Evolutionary conservation across 2,888 invertebrate genomes (phyloP).

Genomic region (Syrista parreyssii): DNA sequence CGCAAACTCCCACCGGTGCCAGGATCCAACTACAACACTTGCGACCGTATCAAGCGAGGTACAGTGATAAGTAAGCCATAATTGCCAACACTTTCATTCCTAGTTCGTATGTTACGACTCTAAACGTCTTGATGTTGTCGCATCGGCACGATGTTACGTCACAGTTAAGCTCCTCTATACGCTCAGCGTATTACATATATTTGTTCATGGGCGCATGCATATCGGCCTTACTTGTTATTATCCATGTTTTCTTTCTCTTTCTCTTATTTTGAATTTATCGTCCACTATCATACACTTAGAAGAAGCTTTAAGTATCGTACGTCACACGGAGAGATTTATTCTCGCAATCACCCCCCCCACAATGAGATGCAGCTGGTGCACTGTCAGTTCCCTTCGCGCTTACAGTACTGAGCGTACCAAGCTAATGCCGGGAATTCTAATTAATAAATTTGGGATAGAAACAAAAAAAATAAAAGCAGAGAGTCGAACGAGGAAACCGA

Average conservation of each 20-base stretch:
- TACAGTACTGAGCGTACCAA: constrained; percentile 21
- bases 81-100: constrained; percentile 54
- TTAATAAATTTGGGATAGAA: background rate
- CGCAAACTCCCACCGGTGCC: constrained; percentile 92
- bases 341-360: background rate
- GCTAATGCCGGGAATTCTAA: background rate
- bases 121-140: constrained; percentile 55
- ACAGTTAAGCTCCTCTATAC: too few relatives aligned
- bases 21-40: constrained; percentile 93
- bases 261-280: constrained; percentile 12
- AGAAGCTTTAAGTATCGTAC: background rate
- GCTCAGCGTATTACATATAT: too few relatives aligned
- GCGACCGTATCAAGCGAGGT: constrained; percentile 94
- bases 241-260: constrained; percentile 15
- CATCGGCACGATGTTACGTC: constrained; percentile 56
- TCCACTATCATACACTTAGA: constrained; percentile 2
- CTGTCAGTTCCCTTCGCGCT: constrained; percentile 17
- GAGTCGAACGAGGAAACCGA: background rate
- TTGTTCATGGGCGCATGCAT: constrained; percentile 20
- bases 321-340: background rate
- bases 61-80: constrained; percentile 87
- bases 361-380: constrained; percentile 1
- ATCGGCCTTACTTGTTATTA: constrained; percentile 11
- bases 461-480: background rate
- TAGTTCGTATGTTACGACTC: constrained; percentile 40